Base-by-base conservation (phyloP, 2,888 invertebrate species). In the Cyaniris semiargus region DNA sequence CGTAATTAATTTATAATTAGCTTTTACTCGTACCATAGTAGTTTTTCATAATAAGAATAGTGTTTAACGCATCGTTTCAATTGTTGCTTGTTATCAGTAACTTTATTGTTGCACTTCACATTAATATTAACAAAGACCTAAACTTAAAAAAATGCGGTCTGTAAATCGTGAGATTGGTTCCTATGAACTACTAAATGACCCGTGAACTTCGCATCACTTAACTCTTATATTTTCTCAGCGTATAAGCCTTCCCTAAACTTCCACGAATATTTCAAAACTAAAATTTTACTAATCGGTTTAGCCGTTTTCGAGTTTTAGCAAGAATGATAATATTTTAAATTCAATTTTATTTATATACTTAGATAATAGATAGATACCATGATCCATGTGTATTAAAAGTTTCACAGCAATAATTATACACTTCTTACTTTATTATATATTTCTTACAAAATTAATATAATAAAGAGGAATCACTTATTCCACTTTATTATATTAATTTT, bases 1-100 rank as follows among this genome's bases (percentile, higher is more conserved):
- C 27, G 15, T 66, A 66, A 27, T 66, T 66, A 66, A 66, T 66
- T 66, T 66, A 60, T 66, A 66, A 66, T 66, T 66, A 66, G 27
- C 60, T 60, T 60, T 23, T 44, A 38, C 38, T 38, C 38, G 38
- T 38, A 23, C 10, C 23, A 23, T 60, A 60, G 21, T 3, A 60
- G 60, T 21, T 60, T 7, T 60, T 60, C 21, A 8, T 10, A 23
- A 60, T 23, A 21, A 10, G 58, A 58, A 23, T 60, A 60, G 48
- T 48, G 48, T 15, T 15, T 3, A 4, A 60, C 23, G 60, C 3
- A 23, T 10, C 60, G 58, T n/a, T n/a, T 58, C 18, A n/a, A 58
- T n/a, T 7, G 58, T 58, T 58, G 21, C 2, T 58, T 58, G 5
- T 53, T 53, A 18, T 53, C 18, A 53, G 15, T 53, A 18, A 53